Conservation (phyloP, 2,888 invertebrate species). For the Trichopria drosophilae region DNA sequence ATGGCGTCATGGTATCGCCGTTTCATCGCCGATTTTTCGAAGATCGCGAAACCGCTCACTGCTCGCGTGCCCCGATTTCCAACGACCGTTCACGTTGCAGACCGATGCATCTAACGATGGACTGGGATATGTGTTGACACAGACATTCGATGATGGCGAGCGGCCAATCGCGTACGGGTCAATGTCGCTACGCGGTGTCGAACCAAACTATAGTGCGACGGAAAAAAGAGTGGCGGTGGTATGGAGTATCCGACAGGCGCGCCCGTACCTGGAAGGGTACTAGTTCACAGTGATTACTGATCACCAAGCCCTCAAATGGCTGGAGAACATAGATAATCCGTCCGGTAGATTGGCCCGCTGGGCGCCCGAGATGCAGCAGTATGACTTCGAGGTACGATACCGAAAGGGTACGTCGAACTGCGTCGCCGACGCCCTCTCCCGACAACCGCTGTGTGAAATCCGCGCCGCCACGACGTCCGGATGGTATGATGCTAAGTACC, state of each 20-base stretch:
- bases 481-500: slow-evolving; percentile 5
- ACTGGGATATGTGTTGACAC: slow-evolving; percentile 18
- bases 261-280: slow-evolving; percentile 20
- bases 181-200: slow-evolving; percentile 3
- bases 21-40: no score
- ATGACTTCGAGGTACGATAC: slow-evolving; percentile 23
- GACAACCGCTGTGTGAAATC: slow-evolving; percentile 4
- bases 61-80: slow-evolving; percentile 11
- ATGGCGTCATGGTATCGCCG: slow-evolving; percentile 14
- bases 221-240: slow-evolving; percentile 5
- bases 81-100: not conserved
- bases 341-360: slow-evolving; percentile 24
- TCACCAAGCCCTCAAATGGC: slow-evolving; percentile 19
- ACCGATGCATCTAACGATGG: slow-evolving; percentile 9
- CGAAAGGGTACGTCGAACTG: slow-evolving; percentile 18
- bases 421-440: slow-evolving; percentile 28
- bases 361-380: slow-evolving; percentile 25
- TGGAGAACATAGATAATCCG: slow-evolving; percentile 17
- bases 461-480: not conserved
- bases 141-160: not conserved
- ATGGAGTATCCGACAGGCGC: slow-evolving; percentile 18
- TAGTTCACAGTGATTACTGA: slow-evolving; percentile 14
- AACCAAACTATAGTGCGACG: slow-evolving; percentile 10
- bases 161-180: slow-evolving; percentile 23
- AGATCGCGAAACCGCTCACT: no score